phyloP scores from a whole-genome alignment of 2,113 vertebrate genomes.

The Tinamus guttatus region DNA sequence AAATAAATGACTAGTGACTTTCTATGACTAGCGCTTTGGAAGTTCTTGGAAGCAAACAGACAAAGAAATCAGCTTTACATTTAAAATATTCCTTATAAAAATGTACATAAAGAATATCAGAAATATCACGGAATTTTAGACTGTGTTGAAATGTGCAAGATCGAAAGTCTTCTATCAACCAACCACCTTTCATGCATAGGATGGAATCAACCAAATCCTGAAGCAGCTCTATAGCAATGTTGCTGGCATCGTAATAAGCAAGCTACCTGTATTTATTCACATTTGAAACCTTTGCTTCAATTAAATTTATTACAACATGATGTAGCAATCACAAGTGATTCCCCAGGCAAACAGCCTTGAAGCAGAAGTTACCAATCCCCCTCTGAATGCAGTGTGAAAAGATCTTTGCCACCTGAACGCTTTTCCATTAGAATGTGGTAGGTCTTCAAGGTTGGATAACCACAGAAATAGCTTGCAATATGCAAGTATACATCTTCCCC shows the following conservation, averaged over 20 bases:
- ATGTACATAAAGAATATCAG: neutral
- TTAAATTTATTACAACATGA: slow-evolving; percentile 30
- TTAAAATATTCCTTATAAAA: neutral
- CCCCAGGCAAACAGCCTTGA: slow-evolving; percentile 11
- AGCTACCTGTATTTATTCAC: neutral
- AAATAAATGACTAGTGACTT: neutral
- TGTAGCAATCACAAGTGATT: slow-evolving; percentile 16
- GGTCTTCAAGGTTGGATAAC: slow-evolving; percentile 61
- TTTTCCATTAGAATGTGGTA: slow-evolving; percentile 61
- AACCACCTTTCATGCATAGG: neutral
- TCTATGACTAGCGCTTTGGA: neutral
- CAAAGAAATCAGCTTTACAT: neutral
- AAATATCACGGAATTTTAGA: neutral
- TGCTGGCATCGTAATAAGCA: neutral
- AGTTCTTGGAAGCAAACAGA: neutral
- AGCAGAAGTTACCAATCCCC: slow-evolving; percentile 55
- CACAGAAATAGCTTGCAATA: slow-evolving; percentile 53
- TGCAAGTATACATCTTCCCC: slow-evolving; percentile 18
- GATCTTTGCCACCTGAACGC: slow-evolving; percentile 57
- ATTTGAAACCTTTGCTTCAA: slow-evolving; percentile 17
- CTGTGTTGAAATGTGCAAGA: neutral
- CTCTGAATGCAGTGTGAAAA: slow-evolving; percentile 27
- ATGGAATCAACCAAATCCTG: neutral
- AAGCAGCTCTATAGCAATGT: neutral
- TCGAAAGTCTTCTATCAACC: neutral